Base-by-base conservation (phyloP, 2,797 vertebrate genomes). In the Danio jaintianensis region DNA sequence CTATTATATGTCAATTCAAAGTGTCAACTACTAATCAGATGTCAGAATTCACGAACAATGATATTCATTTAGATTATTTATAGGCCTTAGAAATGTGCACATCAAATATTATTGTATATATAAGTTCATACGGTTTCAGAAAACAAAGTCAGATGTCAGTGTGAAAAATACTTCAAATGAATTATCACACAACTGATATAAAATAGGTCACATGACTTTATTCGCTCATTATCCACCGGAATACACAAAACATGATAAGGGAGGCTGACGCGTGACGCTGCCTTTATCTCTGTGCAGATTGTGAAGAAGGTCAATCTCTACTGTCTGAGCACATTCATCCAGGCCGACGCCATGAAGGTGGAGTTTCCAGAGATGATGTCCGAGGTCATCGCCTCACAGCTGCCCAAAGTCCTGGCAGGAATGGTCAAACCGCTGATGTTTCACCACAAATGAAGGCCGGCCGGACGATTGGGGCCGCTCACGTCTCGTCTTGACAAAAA, bases 361-460 rank as follows among this genome's bases (percentile, higher is more conserved):
- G 97, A 98, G 90, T 99, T 99, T 84, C 98, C 98, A 0, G 98
- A 99, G 91, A 99, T 99, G 98, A 99, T 99, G 98, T 94, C 98
- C 16, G 98, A 99, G 91, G 96, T 99, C 82, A 99, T 99, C 80
- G 93, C 96, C 67, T 97, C 98, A 29, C 98, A 99, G 87, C 91
- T 99, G 61, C 98, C 98, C 77, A 99, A 98, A 91, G 96, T 99
- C 85, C 92, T 99, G 86, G 98, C 98, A 4, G 98, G 98, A 80
- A 99, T 99, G 97, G 98, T 99, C 94, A 97, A 95, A 88, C 97
- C 96, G 16, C 95, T 99, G 82, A 89, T 98, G 78, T 99, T 99
- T 94, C 98, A 99, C 90, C 93, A 92, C 88, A 99, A 99, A 90
- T 97, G 95, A 98, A n/a, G 71, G 40, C 38, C n/a, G 13, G 7